Evolutionary conservation across 2,888 invertebrate genomes (phyloP), one percentile per base, ranked within the genome.

Genomic region (Pedicia rivosa): DNA sequence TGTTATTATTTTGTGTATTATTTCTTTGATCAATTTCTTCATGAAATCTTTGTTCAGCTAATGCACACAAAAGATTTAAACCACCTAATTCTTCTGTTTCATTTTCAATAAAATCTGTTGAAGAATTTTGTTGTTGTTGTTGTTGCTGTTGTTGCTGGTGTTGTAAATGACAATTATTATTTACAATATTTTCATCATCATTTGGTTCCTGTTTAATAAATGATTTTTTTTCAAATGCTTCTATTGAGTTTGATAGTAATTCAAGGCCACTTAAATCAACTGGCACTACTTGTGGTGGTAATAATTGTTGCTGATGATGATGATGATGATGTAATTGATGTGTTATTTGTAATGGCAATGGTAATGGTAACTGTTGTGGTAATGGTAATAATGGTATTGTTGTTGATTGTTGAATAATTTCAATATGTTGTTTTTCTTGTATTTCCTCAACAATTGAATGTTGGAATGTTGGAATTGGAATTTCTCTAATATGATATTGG

Each of bases 241-340:
- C 82, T 41, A 87, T 84, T 53, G 86, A 86, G 50, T 86, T 86
- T 0, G 86, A 86, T 16, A 87, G 56, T 27, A 87, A 58, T 53
- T 87, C 83, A 22, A 88, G 59, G 0, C 87, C 87, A 46, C 82
- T 83, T 6, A 84, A 62, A 52, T 86, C 84, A 1, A 80, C 75
- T 12, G 61, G 56, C 2, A 44, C 3, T 24, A 7, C n/a, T 24
- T 24, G n/a, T n/a, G n/a, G n/a, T n/a, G n/a, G n/a, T n/a, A n/a
- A n/a, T n/a, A n/a, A n/a, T n/a, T n/a, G n/a, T n/a, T n/a, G n/a
- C n/a, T n/a, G n/a, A n/a, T n/a, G n/a, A n/a, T n/a, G n/a, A n/a
- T n/a, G n/a, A n/a, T n/a, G n/a, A n/a, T n/a, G n/a, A n/a, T n/a
- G n/a, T n/a, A n/a, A n/a, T n/a, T n/a, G n/a, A n/a, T n/a, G n/a